These are phyloP conservation scores for Sebastes iracundus DNA, from an alignment of 2,797 vertebrate genomes.

Conservation along the genomic window DNA sequence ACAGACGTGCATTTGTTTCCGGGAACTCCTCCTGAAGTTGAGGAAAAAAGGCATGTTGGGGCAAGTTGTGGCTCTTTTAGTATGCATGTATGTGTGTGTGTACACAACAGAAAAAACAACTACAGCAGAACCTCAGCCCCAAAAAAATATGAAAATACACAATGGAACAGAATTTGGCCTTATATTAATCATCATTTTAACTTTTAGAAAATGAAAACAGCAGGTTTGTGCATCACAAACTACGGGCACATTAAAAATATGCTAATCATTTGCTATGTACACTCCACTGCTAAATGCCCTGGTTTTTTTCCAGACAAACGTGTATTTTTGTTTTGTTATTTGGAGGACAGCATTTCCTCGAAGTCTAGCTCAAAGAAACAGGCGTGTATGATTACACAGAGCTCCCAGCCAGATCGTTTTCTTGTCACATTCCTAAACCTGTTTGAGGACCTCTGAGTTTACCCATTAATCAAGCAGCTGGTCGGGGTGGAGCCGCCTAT, in stretches of 20 bases:
- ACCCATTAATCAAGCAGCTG: conserved; percentile 18
- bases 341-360: neutral
- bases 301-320: neutral
- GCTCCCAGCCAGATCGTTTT: neutral
- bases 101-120: conserved; percentile 1
- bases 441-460: neutral
- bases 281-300: neutral
- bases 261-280: neutral
- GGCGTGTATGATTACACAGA: neutral
- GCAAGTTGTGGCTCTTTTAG: conserved; percentile 19
- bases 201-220: neutral
- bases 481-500: neutral
- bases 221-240: neutral
- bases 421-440: conserved; percentile 27
- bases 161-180: neutral
- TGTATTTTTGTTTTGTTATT: neutral
- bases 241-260: neutral
- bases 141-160: neutral
- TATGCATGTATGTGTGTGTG: conserved; percentile 2
- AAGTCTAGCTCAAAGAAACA: neutral
- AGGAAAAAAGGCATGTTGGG: conserved; percentile 22
- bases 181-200: neutral
- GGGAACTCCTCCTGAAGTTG: neutral
- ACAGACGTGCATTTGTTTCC: conserved; percentile 27
- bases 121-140: neutral